These are phyloP conservation scores for Thereuonema tuberculata DNA, from an alignment of 1,140 invertebrate species.

Conservation along the genomic window DNA sequence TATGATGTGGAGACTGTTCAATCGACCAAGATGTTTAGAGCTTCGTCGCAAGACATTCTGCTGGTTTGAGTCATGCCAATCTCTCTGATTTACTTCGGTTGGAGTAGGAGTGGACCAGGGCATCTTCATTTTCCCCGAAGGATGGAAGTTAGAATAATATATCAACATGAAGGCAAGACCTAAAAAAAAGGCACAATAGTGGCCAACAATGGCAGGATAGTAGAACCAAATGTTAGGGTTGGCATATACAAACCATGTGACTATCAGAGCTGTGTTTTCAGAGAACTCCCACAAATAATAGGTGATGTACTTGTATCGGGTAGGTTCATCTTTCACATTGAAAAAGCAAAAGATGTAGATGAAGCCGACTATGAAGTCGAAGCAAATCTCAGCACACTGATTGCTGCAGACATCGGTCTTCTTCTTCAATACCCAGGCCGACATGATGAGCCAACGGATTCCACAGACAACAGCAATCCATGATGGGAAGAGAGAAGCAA, in stretches of 20 bases:
- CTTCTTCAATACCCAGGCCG: constrained; percentile 40
- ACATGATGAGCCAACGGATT: constrained; percentile 60
- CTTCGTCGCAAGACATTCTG: too few species aligned
- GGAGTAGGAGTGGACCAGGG: too few species aligned
- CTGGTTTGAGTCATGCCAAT: too few species aligned
- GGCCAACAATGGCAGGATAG: neutral
- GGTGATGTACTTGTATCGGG: constrained; percentile 26
- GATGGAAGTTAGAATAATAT: neutral
- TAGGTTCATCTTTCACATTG: constrained; percentile 33
- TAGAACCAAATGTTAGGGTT: constrained; percentile 6
- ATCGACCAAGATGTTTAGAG: too few species aligned
- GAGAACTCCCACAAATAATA: constrained; percentile 28
- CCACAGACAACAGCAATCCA: constrained; percentile 41
- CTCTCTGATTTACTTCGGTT: too few species aligned
- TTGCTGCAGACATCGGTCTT: constrained; percentile 25
- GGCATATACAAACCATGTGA: constrained; percentile 22
- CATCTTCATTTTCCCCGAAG: too few species aligned
- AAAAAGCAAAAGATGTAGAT: constrained; percentile 33
- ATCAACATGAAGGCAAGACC: constrained; percentile 2
- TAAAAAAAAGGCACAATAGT: neutral
- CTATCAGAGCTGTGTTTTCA: constrained; percentile 29
- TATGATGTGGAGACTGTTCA: too few species aligned
- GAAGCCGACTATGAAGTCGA: constrained; percentile 29
- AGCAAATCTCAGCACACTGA: constrained; percentile 24
- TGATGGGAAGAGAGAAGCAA: constrained; percentile 26